phyloP scores from a whole-genome alignment of 2,797 vertebrate species.

The Chelmon rostratus region DNA sequence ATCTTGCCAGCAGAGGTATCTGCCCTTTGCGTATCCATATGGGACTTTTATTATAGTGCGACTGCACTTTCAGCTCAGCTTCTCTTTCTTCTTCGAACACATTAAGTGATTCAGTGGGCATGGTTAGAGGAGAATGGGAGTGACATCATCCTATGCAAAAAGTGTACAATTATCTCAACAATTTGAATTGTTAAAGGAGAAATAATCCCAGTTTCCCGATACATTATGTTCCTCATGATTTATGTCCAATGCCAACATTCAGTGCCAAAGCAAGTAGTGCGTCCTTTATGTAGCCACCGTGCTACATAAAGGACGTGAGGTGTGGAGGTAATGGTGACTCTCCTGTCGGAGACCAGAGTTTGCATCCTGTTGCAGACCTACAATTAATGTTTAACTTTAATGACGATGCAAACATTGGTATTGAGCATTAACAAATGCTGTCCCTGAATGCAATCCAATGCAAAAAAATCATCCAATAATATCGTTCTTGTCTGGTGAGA shows the following conservation, averaged over 20 bases:
- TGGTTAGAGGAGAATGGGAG: conserved; percentile 42
- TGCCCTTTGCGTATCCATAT: conserved; percentile 62
- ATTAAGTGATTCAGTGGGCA: conserved; percentile 46
- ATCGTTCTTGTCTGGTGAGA: not conserved
- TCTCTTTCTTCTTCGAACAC: conserved; percentile 46
- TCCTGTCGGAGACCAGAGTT: not conserved
- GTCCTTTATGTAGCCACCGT: not conserved
- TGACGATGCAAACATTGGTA: not conserved
- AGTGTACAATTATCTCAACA: conserved; percentile 27
- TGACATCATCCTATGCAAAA: conserved; percentile 40
- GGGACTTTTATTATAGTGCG: conserved; percentile 63
- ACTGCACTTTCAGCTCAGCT: conserved; percentile 39
- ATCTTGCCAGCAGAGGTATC: conserved; percentile 68
- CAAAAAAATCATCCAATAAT: not conserved
- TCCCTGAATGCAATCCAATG: not conserved
- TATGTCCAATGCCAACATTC: not conserved
- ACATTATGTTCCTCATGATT: not conserved
- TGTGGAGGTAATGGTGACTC: not conserved
- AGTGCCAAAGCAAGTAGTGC: not conserved
- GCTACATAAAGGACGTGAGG: too few species aligned
- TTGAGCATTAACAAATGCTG: not conserved
- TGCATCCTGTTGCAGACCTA: not conserved
- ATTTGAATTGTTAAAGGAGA: conserved; percentile 26
- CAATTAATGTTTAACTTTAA: not conserved
- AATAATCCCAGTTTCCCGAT: not conserved